Base-by-base conservation (phyloP, 2,888 invertebrate species). In the Listrodromus nycthemerus region DNA sequence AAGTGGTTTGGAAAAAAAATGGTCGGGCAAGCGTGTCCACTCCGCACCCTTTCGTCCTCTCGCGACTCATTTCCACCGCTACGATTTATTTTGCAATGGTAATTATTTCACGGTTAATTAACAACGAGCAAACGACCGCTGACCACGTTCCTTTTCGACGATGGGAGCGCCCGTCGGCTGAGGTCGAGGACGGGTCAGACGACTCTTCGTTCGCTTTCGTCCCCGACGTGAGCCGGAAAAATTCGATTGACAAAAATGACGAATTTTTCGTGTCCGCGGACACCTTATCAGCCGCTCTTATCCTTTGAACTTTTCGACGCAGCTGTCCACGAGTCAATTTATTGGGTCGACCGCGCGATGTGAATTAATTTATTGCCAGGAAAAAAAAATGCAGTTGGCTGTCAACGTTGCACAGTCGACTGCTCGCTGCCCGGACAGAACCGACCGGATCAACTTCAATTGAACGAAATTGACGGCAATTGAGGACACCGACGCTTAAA, bases 381-480 rank as follows among this genome's bases (percentile, higher is more conserved):
- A 24, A 78, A 75, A 81, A 41, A 74, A 30, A 63, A 70, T 70
- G 84, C 69, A 70, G 75, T 83, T 83, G 66, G 65, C 69, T 24
- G 41, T 55, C 58, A 24, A 13, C 8, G 48, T 50, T 16, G 66
- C 65, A 19, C 19, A n/a, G 37, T 37, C 65, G 65, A 69, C 7
- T 37, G 24, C 55, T 48, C 33, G 4, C 70, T 3, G 55, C 74
- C 73, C 70, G 19, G 80, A 65, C 55, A 71, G 45, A 55, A 74
- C 52, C 71, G 8, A 80, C 76, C 78, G 83, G 82, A 83, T 83
- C 80, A 83, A 67, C 86, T 87, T 73, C 89, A 92, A 92, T 92
- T 92, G 92, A 82, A 85, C 86, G 86, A 87, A 92, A 92, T 92
- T 92, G 90, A 83, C 89, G 87, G 84, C 91, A 93, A 93, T 93